Evolutionary conservation across 2,888 invertebrate species (phyloP).

Genomic region (Rhogogaster chlorosoma): DNA sequence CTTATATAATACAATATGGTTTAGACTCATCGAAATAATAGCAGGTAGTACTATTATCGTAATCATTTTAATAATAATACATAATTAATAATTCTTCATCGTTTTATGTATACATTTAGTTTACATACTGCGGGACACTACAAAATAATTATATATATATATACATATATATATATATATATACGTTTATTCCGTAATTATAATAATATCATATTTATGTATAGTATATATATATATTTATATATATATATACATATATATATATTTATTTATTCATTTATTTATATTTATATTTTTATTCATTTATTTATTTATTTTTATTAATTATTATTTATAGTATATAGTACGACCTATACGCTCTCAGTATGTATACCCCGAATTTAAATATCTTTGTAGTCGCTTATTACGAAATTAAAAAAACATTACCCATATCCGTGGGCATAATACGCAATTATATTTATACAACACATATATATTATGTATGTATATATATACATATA

Average conservation of each 20-base stretch:
- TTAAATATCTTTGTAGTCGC: conserved; percentile 24
- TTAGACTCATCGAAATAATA: conserved; percentile 76
- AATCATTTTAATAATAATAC: conserved; percentile 63
- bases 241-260: conserved; percentile 69
- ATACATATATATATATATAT: conserved; percentile 73
- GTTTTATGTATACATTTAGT: conserved; percentile 61
- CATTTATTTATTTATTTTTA: conserved; percentile 69
- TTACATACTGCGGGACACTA: conserved; percentile 76
- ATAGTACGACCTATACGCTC: conserved; percentile 62
- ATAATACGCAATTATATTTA: background rate
- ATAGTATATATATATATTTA: conserved; percentile 70
- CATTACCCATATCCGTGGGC: conserved; percentile 22
- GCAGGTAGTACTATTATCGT: conserved; percentile 76
- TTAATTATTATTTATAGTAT: conserved; percentile 69
- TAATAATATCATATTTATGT: conserved; percentile 70
- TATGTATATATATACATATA: background rate
- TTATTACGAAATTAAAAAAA: conserved; percentile 12
- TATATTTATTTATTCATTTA: conserved; percentile 67
- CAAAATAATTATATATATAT: conserved; percentile 75
- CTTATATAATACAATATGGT: conserved; percentile 76
- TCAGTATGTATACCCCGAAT: conserved; percentile 45
- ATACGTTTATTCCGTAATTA: conserved; percentile 68
- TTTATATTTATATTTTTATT: conserved; percentile 67
- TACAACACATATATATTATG: conserved; percentile 4
- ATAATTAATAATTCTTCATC: conserved; percentile 17